phyloP scores from a whole-genome alignment of 2,888 invertebrate species.

The Epiperipatus broadwayi region DNA sequence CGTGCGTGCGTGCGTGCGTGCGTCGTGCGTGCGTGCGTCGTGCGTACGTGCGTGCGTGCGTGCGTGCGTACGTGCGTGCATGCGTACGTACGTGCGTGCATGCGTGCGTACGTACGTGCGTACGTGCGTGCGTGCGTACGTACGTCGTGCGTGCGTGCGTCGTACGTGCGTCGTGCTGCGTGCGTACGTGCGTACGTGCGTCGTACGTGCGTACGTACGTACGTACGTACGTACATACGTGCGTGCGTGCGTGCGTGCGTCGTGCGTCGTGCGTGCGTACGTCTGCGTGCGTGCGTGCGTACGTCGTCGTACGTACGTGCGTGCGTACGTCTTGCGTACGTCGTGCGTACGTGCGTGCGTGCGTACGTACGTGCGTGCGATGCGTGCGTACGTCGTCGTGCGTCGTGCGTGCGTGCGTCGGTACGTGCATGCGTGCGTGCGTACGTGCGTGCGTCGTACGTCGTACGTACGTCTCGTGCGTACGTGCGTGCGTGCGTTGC shows the following conservation, averaged over 20 bases:
- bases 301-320: conserved; percentile 11
- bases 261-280: no score
- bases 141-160: conserved; percentile 11
- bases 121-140: conserved; percentile 9
- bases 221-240: conserved; percentile 10
- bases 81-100: conserved; percentile 7
- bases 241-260: no score
- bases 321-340: no score
- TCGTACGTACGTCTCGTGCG: background rate
- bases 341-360: conserved; percentile 10
- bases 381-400: no score
- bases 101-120: background rate
- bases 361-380: conserved; percentile 6
- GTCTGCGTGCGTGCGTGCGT: no score
- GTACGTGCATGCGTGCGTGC: conserved; percentile 11
- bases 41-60: no score
- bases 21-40: no score
- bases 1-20: conserved; percentile 5
- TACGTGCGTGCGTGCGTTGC: conserved; percentile 6
- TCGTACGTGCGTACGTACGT: conserved; percentile 10
- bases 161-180: conserved; percentile 11
- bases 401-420: conserved; percentile 7
- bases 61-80: conserved; percentile 9
- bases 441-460: conserved; percentile 9
- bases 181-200: conserved; percentile 11